Base-by-base conservation (phyloP, 2,888 invertebrate species). In the Hydrotaea cyrtoneurina region DNA sequence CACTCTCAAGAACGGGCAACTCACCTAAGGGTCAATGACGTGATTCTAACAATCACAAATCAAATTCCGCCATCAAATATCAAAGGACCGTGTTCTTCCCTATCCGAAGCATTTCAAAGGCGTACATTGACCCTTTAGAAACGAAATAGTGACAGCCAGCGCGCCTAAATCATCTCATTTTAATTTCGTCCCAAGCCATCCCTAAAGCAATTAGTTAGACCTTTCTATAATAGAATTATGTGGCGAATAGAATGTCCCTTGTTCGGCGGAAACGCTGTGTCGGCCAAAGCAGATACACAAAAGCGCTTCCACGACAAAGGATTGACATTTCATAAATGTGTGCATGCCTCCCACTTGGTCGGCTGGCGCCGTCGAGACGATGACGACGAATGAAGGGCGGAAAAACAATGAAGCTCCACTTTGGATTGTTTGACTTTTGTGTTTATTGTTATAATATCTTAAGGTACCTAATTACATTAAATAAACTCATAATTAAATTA, bases 401-500 rank as follows among this genome's bases (percentile, higher is more conserved):
- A 13, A 57, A 31, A 74, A 66, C 57, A 80, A 50, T 53, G 8
- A 55, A 82, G 31, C 23, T 66, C 15, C n/a, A 80, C 59, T 76
- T 75, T 79, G 53, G 46, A 62, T 79, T 82, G 82, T 77, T 82
- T 85, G 78, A 74, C 79, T 85, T 85, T 69, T 69, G 62, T 82
- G 59, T 79, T 76, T 76, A 76, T 76, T 79, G 59, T 76, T 31
- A 74, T 78, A 76, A 76, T 73, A 82, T 79, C 69, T 82, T 85
- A 80, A 82, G 79, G 73, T 77, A 74, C 82, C 85, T 82, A 85
- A 85, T 85, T 85, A 85, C 55, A 77, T 82, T 55, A 77, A 77
- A 80, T 69, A 79, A 85, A 80, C 62, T 82, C 77, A 85, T 85
- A 85, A 82, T 85, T 82, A 80, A 80, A 74, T 85, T 80, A 82